Base-by-base conservation (phyloP, 2,113 vertebrate species). In the Merops nubicus region DNA sequence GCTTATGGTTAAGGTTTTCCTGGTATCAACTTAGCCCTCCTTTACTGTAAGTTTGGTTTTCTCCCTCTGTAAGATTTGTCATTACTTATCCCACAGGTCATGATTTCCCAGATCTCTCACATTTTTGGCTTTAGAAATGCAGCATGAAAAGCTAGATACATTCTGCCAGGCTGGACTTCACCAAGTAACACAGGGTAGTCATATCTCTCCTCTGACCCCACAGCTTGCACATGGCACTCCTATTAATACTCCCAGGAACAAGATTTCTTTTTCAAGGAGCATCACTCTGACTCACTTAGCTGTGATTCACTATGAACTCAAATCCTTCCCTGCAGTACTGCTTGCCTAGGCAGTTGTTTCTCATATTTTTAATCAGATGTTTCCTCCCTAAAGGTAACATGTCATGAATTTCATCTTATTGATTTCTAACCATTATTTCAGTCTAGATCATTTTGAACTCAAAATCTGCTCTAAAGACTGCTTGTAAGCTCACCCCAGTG, bases 331-430 rank as follows among this genome's bases (percentile, higher is more conserved):
- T 51, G 47, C 53, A 82, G 36, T 51, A 81, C 81, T 56, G 62
- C 81, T 82, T 89, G 60, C 78, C 81, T 78, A 84, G 81, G 92
- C 69, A 85, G 85, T 54, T 69, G 63, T 89, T 94, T 80, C 80
- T 83, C 34, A 9, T 50, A 62, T 87, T 86, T 88, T 62, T 90
- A 89, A 93, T 91, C 87, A 91, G 69, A 74, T 78, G 48, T 72
- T 91, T 90, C 68, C 88, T 89, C 82, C 81, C 69, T 95, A 85
- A 85, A 91, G 74, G 78, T 82, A 90, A 77, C 4, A 8, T 87
- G 78, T 85, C 54, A 82, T 88, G n/a, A 93, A 97, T 85, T 94
- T 88, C 40, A 82, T 76, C 79, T 78, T 63, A 78, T 22, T 91
- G 85, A 94, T 91, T 85, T 79, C 72, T 60, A 96, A 43, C 36